Percentiles rank a stretch among this genome's conserved stretches.
These are phyloP conservation scores for Chrysotoxum bicinctum DNA, from an alignment of 2,888 invertebrate species.

Conservation along the genomic window DNA sequence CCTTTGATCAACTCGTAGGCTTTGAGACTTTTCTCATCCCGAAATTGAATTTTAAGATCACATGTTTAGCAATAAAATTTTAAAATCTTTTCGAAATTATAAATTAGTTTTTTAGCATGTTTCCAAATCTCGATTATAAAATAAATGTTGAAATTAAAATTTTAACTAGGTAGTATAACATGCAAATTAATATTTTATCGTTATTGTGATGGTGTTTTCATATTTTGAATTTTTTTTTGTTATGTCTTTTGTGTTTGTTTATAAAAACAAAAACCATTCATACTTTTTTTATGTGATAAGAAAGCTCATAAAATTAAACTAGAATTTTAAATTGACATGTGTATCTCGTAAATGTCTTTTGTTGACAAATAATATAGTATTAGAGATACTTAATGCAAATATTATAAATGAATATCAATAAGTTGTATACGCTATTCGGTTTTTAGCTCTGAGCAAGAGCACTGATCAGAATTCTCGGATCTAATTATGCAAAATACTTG, in stretches of 20 bases:
- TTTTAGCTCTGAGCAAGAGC: too few relatives aligned
- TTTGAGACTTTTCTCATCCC: neutral
- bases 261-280: too few relatives aligned
- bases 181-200: neutral
- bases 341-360: neutral
- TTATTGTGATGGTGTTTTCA: neutral
- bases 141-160: neutral
- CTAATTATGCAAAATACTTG: too few relatives aligned
- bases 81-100: neutral
- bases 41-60: neutral
- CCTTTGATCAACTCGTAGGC: too few relatives aligned
- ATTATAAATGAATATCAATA: neutral
- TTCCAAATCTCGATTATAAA: neutral
- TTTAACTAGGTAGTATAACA: neutral
- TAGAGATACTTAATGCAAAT: too few relatives aligned
- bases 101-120: neutral
- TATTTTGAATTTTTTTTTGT: too few relatives aligned
- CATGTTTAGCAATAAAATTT: neutral
- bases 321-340: neutral
- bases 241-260: too few relatives aligned
- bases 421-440: too few relatives aligned
- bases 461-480: too few relatives aligned
- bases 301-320: neutral
- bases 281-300: too few relatives aligned
- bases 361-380: neutral